Evolutionary conservation across 2,113 vertebrate genomes (phyloP).

Genomic region (Zosterops pallidus): DNA sequence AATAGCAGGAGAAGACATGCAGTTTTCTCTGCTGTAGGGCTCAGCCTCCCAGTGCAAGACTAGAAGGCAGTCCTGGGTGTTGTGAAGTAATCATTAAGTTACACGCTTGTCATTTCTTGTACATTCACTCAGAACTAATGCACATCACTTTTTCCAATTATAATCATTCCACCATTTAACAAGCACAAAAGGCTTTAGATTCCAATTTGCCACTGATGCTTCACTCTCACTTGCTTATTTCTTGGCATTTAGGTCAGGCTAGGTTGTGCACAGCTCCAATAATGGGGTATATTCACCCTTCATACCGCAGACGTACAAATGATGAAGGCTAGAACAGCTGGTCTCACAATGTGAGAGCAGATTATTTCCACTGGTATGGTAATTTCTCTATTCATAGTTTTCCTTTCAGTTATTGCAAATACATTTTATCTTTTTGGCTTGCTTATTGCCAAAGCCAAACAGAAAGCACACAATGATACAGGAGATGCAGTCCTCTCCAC

Average conservation of each 20-base stretch:
- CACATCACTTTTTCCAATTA: slow-evolving; percentile 87
- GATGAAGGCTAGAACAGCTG: slow-evolving; percentile 60
- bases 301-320: slow-evolving; percentile 53
- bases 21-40: slow-evolving; percentile 80
- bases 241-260: slow-evolving; percentile 77
- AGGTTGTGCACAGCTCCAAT: slow-evolving; percentile 68
- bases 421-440: slow-evolving; percentile 36
- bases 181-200: slow-evolving; percentile 86
- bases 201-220: slow-evolving; percentile 86
- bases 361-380: slow-evolving; percentile 50
- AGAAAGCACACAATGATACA: slow-evolving; percentile 4
- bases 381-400: slow-evolving; percentile 51
- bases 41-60: slow-evolving; percentile 63
- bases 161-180: slow-evolving; percentile 88
- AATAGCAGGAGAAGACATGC: slow-evolving; percentile 77
- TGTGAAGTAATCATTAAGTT: slow-evolving; percentile 85
- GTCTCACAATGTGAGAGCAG: slow-evolving; percentile 55
- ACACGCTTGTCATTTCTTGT: slow-evolving; percentile 87
- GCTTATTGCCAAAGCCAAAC: slow-evolving; percentile 45
- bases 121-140: slow-evolving; percentile 89
- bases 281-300: slow-evolving; percentile 66
- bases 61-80: slow-evolving; percentile 73
- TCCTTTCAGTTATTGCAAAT: slow-evolving; percentile 56
- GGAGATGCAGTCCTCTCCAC: not conserved
- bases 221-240: slow-evolving; percentile 79